Conservation (phyloP, 2,113 vertebrate genomes). For the Hydrolagus affinis region DNA sequence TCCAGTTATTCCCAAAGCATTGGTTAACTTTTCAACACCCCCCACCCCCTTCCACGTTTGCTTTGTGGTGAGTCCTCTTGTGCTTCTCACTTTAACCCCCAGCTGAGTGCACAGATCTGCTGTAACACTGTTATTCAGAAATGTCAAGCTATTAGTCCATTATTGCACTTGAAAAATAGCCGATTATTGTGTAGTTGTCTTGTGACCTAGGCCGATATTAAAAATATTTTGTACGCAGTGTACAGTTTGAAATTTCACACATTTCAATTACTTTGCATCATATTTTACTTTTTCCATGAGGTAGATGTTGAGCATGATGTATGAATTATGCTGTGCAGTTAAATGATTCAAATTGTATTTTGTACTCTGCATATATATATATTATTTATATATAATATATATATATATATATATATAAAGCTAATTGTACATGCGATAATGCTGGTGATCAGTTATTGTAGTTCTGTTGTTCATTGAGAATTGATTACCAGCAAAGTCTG, state of each 20-base stretch:
- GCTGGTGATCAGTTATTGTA: not conserved
- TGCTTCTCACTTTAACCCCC: too few species aligned
- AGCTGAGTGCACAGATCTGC: too few species aligned
- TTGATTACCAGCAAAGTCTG: not conserved
- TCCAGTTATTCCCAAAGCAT: too few species aligned
- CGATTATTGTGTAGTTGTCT: too few species aligned
- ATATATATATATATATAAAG: not conserved
- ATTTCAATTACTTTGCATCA: not conserved
- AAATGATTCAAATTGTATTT: not conserved
- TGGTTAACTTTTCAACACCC: too few species aligned
- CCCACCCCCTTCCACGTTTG: too few species aligned
- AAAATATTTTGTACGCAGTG: not conserved
- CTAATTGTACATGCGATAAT: not conserved
- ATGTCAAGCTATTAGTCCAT: too few species aligned
- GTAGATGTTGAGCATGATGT: not conserved
- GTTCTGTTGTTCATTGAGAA: not conserved
- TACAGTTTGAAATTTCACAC: not conserved
- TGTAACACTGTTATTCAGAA: too few species aligned
- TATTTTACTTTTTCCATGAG: not conserved
- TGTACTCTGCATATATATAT: not conserved
- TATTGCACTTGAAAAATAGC: too few species aligned
- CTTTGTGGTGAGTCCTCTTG: too few species aligned
- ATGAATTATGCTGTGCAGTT: constrained; percentile 5
- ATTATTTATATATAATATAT: too few species aligned
- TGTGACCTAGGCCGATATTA: too few species aligned